Percentiles rank a stretch among this genome's conserved stretches.
These are phyloP conservation scores for Circaetus gallicus DNA, from an alignment of 2,113 vertebrate species.

Conservation along the genomic window DNA sequence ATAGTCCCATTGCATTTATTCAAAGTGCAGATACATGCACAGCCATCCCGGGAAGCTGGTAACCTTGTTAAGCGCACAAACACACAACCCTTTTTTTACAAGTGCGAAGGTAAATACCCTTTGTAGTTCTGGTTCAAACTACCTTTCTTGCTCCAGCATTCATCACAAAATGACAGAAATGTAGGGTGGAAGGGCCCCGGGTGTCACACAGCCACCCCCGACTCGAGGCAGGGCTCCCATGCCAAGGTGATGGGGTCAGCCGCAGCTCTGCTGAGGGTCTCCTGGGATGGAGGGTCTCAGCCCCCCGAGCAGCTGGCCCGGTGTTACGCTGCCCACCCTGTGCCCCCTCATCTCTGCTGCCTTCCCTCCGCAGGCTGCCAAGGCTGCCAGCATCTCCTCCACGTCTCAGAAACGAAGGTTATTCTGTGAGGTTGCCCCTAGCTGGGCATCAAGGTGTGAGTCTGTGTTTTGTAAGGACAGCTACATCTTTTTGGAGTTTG, in stretches of 20 bases:
- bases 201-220: not conserved
- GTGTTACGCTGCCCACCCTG: fast-evolving
- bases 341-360: not conserved
- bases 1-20: not conserved
- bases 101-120: not conserved
- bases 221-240: not conserved
- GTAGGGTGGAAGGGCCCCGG: not conserved
- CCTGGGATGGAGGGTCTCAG: fast-evolving
- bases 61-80: not conserved
- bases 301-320: fast-evolving
- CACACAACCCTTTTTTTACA: not conserved
- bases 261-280: fast-evolving
- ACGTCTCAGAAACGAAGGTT: not conserved
- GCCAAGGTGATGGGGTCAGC: too few relatives aligned
- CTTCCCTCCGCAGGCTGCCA: not conserved
- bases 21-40: not conserved
- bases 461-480: not conserved
- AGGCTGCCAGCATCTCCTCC: not conserved
- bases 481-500: not conserved
- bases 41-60: not conserved
- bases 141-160: not conserved
- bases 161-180: not conserved
- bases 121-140: not conserved
- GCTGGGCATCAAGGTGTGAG: fast-evolving
- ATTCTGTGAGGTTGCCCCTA: not conserved